Base-by-base conservation (phyloP, 2,113 vertebrate genomes). In the Octodon degus region DNA sequence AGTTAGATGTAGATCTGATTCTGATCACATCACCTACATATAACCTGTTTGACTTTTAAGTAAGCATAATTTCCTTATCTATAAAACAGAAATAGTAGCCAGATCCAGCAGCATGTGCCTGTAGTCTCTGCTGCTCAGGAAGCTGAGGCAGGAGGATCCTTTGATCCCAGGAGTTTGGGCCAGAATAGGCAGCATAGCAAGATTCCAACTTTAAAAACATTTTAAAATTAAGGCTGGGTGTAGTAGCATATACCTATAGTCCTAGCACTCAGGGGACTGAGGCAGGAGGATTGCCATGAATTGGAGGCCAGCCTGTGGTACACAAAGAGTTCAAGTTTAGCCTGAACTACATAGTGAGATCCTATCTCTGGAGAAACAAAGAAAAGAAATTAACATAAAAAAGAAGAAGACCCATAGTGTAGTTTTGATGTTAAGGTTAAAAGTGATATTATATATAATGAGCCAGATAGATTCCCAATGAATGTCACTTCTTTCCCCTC, bases 31-130 rank as follows among this genome's bases (percentile, higher is more conserved):
- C 67, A 91, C 67, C 83, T 92, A 95, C 16, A 62, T 77, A 58
- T 96, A 68, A 77, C 40, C 17, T 55, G 17, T 84, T 93, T 89
- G 70, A 83, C 43, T 94, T 90, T 88, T 55, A 94, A 40, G 19
- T 82, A 91, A 79, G 10, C 90, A 77, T 81, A 96, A 50, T 82
- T 74, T 30, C 19, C 63, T 96, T 32, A 62, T 12, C 40, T 93
- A 27, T 90, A 86, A 81, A 92, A 96, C 80, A 80, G n/a, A 5
- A 67, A 65, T 8, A 79, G 19, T 79, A 34, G 37, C 32, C 50
- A 27, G 32, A 34, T 58, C 2, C 47, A 55, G 32, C 50, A 11
- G 40, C 11, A 77, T 76, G 17, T 14, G 17, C 25, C 58, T 86
- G 12, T 8, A 74, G 55, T 50, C 40, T 16, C 14, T 43, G n/a